A percentile compares a stretch with the other conserved stretches of the same genome.
phyloP scores from a whole-genome alignment of 2,113 vertebrate species.

The Phylloscopus trochilus region DNA sequence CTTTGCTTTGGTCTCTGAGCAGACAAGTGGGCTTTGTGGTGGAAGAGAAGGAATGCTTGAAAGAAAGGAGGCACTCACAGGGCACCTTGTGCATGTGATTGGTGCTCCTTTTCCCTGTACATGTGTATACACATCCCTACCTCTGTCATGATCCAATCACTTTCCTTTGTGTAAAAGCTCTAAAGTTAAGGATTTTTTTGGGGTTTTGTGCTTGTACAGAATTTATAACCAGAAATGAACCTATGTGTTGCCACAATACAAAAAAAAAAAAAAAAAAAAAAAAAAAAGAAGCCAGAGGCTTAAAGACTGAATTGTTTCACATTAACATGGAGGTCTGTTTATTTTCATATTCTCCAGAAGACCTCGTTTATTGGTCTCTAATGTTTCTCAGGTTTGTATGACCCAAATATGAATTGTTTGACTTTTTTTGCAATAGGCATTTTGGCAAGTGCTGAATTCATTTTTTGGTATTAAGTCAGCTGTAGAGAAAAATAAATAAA shows the following conservation, averaged over 20 bases:
- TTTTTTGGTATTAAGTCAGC: conserved; percentile 58
- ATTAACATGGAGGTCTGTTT: conserved; percentile 2
- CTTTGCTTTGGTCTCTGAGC: background rate
- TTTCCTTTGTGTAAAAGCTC: background rate
- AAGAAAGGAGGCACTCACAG: background rate
- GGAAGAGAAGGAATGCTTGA: background rate
- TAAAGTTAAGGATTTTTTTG: background rate
- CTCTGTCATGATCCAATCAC: background rate
- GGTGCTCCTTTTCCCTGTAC: background rate
- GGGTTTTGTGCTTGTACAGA: background rate
- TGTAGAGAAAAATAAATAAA: conserved; percentile 64
- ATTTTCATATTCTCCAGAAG: conserved; percentile 33
- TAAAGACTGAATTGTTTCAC: background rate
- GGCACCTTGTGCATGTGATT: background rate
- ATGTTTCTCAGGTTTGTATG: conserved; percentile 52
- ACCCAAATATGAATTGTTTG: conserved; percentile 53
- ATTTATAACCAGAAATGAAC: background rate
- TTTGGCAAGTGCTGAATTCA: conserved; percentile 54
- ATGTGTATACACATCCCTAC: too few relatives aligned
- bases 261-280: background rate
- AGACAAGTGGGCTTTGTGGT: background rate
- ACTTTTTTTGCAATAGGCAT: conserved; percentile 40
- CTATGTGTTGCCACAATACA: background rate
- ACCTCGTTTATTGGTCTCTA: conserved; percentile 18
- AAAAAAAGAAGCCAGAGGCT: background rate